Evolutionary conservation across 2,888 invertebrate species (phyloP).

Genomic region (Branchipolynoe longqiensis): DNA sequence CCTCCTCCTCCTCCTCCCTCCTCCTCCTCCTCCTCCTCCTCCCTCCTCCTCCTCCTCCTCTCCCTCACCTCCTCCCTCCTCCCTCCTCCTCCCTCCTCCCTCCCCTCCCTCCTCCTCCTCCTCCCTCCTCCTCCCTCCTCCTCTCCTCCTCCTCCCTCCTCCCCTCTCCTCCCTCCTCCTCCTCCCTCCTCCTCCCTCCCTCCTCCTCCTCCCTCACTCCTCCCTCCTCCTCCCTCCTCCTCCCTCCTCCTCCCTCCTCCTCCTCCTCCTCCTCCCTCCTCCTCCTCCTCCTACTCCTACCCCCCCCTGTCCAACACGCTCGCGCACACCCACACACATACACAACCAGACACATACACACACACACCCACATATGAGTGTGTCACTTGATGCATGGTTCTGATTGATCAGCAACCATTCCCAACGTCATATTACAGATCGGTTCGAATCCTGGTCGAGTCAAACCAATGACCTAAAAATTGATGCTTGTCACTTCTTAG

Average conservation of each 20-base stretch:
- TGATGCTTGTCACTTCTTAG: no score
- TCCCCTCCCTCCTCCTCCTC: not conserved
- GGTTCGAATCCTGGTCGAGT: no score
- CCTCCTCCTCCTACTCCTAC: no score
- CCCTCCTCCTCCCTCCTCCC: not conserved
- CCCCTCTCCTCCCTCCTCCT: not conserved
- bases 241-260: not conserved
- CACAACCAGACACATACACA: no score
- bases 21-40: not conserved
- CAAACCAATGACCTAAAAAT: no score
- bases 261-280: not conserved
- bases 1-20: not conserved
- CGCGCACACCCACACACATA: no score
- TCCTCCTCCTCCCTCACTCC: conserved; percentile 18
- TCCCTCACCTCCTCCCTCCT: not conserved
- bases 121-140: not conserved
- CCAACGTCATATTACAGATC: no score
- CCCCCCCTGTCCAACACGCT: no score
- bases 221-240: conserved; percentile 10
- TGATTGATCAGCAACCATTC: no score
- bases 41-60: not conserved
- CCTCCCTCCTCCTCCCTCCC: not conserved
- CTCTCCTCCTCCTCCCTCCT: no score
- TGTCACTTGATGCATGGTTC: no score
- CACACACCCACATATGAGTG: no score